phyloP scores from a whole-genome alignment of 2,113 vertebrate genomes.

The Rissa tridactyla region DNA sequence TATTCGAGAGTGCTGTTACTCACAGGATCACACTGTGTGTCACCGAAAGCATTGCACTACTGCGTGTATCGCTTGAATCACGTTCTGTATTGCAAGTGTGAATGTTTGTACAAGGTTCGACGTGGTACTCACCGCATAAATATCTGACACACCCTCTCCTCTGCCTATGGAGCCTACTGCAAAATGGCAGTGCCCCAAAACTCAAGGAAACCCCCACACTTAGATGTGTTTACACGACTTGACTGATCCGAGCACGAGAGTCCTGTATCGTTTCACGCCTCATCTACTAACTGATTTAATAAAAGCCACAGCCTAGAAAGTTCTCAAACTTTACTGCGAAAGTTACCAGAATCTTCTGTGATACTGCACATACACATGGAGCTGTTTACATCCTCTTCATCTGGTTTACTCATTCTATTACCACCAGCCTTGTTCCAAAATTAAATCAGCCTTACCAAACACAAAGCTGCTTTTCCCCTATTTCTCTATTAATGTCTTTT shows the following conservation, averaged over 20 bases:
- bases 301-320: not conserved
- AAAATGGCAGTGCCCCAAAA: not conserved
- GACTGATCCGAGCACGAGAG: not conserved
- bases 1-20: not conserved
- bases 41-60: not conserved
- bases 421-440: constrained; percentile 3
- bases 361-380: not conserved
- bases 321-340: not conserved
- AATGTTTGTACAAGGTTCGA: not conserved
- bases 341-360: not conserved
- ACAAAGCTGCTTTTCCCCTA: not conserved
- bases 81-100: not conserved
- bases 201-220: not conserved
- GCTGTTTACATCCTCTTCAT: not conserved
- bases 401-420: not conserved
- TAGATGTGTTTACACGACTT: not conserved
- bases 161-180: not conserved
- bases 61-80: not conserved
- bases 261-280: not conserved
- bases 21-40: not conserved
- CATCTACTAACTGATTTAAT: not conserved
- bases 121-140: rapidly evolving
- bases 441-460: constrained; percentile 13
- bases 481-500: not conserved
- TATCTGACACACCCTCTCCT: not conserved